Percentiles rank a stretch among this genome's conserved stretches.
Evolutionary conservation across 2,888 invertebrate species (phyloP).

Genomic region (Nymphalis polychloros): DNA sequence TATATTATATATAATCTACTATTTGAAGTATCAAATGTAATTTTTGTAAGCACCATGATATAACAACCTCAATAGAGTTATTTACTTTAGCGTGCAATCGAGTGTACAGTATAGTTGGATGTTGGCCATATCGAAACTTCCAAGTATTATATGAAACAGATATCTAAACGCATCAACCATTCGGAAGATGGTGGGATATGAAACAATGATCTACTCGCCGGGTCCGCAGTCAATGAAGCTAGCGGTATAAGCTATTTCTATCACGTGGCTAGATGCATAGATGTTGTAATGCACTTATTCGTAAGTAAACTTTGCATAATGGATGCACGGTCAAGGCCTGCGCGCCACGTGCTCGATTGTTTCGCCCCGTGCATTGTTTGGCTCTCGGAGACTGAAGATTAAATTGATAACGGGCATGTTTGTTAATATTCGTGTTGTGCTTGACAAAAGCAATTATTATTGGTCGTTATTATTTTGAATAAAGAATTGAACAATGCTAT

Average conservation of each 20-base stretch:
- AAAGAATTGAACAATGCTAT: no score
- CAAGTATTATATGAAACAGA: background rate
- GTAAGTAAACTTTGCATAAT: constrained; percentile 75
- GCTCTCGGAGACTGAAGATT: constrained; percentile 15
- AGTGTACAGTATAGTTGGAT: no score
- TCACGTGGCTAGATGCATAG: constrained; percentile 41
- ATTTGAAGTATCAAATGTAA: no score
- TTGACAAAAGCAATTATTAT: background rate
- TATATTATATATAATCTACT: no score
- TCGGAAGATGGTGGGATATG: constrained; percentile 20
- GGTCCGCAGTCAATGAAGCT: constrained; percentile 35
- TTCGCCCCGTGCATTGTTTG: constrained; percentile 40
- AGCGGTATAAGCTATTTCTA: constrained; percentile 41
- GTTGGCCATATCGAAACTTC: no score
- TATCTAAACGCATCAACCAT: background rate
- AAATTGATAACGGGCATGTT: background rate
- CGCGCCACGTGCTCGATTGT: constrained; percentile 73
- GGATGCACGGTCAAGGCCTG: constrained; percentile 77
- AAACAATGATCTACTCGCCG: constrained; percentile 33
- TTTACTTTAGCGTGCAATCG: no score
- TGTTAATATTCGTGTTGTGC: background rate
- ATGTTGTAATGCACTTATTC: constrained; percentile 74
- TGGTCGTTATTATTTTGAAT: background rate
- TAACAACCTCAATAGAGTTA: no score
- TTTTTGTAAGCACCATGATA: no score